A percentile compares a stretch with the other conserved stretches of the same genome.
Conservation (phyloP, 2,797 vertebrate genomes). For the Danio kyathit region DNA sequence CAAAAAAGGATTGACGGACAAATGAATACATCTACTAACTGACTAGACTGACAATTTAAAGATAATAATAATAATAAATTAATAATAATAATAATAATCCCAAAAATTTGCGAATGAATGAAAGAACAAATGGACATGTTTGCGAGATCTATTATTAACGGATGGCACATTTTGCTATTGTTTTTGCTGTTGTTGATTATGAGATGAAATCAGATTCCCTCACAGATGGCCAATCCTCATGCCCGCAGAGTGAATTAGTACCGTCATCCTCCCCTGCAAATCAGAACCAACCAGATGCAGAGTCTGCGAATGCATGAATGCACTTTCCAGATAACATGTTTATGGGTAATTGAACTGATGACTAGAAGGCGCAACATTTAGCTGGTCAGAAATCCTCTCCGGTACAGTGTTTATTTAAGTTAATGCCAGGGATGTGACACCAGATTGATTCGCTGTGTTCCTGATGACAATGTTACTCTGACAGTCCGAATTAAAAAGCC, state of each 20-base stretch:
- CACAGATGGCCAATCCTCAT: no score
- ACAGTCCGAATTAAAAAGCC: slow-evolving; percentile 78
- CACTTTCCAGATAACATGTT: slow-evolving; percentile 35
- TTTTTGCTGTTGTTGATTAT: no score
- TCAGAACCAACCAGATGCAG: not conserved
- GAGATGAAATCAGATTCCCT: no score
- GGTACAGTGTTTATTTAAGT: slow-evolving; percentile 37
- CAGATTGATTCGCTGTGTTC: slow-evolving; percentile 67
- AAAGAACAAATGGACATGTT: no score
- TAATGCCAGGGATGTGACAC: slow-evolving; percentile 49
- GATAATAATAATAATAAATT: no score
- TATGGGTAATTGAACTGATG: slow-evolving; percentile 46
- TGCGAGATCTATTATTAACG: no score
- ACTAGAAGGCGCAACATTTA: slow-evolving; percentile 27
- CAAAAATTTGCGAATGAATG: no score
- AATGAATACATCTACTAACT: no score
- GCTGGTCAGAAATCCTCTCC: slow-evolving; percentile 25
- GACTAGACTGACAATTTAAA: no score
- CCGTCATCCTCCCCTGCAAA: not conserved
- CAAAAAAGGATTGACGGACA: no score
- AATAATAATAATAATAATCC: no score
- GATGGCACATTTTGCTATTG: no score
- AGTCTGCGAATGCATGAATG: slow-evolving; percentile 11
- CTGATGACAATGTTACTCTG: slow-evolving; percentile 68
- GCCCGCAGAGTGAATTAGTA: not conserved